Evolutionary conservation across 2,797 vertebrate species (phyloP), one percentile per base, ranked within the genome.

Genomic region (Betta splendens): DNA sequence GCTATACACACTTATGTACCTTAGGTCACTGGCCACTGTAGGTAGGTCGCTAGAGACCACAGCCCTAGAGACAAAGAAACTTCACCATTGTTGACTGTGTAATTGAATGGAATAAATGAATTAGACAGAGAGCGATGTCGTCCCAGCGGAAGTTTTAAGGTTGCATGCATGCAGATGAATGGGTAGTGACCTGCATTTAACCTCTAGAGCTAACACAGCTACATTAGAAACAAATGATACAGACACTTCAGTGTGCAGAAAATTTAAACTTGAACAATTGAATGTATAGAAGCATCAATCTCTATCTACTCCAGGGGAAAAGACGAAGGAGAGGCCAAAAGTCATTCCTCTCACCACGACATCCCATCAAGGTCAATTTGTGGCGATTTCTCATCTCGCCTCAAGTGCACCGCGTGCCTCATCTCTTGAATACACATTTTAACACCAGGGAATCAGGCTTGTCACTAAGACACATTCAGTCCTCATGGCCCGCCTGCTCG

Each of bases 331-430:
- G 70, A 21, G 50, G 50, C 48, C 48, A 71, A 60, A 78, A 74
- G 57, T 62, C 52, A 29, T 57, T 69, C 23, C 28, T 69, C 60
- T 69, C 56, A 42, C 37, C 23, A 54, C 17, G 29, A 65, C 64
- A 40, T 73, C 73, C 55, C 56, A 79, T 85, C 79, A 86, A 81
- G 82, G 82, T 84, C 75, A 80, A 77, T 77, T 69, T 77, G 65
- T 49, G 12, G 46, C 16, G 33, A 62, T 76, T 79, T 74, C 62
- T 58, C 69, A 61, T 64, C 70, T 54, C 10, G 43, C 77, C 72
- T 81, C 56, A 55, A 78, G 69, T 63, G 46, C 69, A 42, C 54
- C 33, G 37, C 56, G 53, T 0, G 57, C 73, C 56, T 74, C 75
- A 54, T 76, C 69, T 74, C 9, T 45, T 70, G 61, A 85, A 88